A percentile compares a stretch with the other conserved stretches of the same genome.
Conservation (phyloP, 2,113 vertebrate genomes). For the Bombycilla garrulus region DNA sequence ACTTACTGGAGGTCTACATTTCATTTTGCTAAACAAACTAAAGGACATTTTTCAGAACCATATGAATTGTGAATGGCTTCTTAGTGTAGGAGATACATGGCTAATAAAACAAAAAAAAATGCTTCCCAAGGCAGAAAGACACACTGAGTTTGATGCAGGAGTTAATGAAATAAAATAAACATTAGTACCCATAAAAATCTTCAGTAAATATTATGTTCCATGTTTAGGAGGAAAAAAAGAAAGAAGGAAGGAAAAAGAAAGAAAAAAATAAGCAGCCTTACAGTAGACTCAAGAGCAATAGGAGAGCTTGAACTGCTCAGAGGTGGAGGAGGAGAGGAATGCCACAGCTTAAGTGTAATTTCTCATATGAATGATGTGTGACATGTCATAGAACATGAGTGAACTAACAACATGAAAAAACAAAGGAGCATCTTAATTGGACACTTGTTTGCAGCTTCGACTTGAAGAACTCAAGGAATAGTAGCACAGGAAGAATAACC, state of each 20-base stretch:
- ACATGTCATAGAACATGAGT: background rate
- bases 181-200: background rate
- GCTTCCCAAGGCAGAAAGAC: background rate
- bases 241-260: too few species aligned
- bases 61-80: background rate
- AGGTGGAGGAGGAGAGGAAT: background rate
- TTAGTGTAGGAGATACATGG: background rate
- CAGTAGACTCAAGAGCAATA: background rate
- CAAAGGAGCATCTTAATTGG: background rate
- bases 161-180: background rate
- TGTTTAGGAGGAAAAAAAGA: background rate
- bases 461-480: background rate
- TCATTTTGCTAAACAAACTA: background rate
- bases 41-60: background rate
- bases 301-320: background rate
- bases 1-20: background rate
- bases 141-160: background rate
- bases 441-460: background rate
- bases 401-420: background rate
- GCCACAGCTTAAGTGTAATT: background rate
- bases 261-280: accelerated
- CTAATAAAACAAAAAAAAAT: background rate
- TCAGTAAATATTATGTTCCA: background rate
- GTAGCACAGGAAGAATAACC: background rate
- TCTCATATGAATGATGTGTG: background rate